Percentiles rank a stretch among this genome's conserved stretches.
Conservation (phyloP, 2,113 vertebrate genomes). For the Grammomys dolichurus region DNA sequence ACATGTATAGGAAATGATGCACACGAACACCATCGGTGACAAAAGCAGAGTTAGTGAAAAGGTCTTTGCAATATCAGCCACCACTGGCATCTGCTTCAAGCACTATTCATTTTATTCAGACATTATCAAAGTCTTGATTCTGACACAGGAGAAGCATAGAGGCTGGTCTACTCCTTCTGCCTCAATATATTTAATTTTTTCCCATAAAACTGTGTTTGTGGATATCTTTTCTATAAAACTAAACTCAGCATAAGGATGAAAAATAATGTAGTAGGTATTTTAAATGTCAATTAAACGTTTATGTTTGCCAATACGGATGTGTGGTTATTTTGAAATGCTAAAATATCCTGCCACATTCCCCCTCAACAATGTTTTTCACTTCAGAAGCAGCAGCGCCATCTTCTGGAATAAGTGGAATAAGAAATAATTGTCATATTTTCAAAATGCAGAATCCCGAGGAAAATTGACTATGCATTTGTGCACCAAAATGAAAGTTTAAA, state of each 20-base stretch:
- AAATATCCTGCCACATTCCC: conserved; percentile 54
- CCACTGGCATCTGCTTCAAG: neutral
- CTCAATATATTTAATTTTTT: conserved; percentile 47
- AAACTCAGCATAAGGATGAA: conserved; percentile 64
- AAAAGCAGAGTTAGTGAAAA: conserved; percentile 37
- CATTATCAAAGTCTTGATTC: neutral
- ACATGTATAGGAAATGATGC: neutral
- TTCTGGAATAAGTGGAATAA: conserved; percentile 60
- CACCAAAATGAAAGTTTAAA: conserved; percentile 33
- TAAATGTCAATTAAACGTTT: conserved; percentile 71
- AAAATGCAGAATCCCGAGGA: conserved; percentile 36
- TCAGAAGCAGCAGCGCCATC: conserved; percentile 41
- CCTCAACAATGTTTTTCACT: neutral
- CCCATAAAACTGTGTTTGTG: neutral
- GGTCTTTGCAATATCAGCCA: neutral
- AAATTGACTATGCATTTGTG: neutral
- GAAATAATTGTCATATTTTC: neutral
- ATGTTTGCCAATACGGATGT: conserved; percentile 67
- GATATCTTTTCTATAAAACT: conserved; percentile 65
- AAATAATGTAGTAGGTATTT: conserved; percentile 66
- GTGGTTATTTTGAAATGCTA: conserved; percentile 69
- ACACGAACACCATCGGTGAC: neutral
- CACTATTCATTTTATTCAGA: neutral
- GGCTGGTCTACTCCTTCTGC: neutral
- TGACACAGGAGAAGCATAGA: neutral